Percentiles rank a stretch among this genome's conserved stretches.
Conservation (phyloP, 2,888 invertebrate genomes). For the Cephus pulcher region DNA sequence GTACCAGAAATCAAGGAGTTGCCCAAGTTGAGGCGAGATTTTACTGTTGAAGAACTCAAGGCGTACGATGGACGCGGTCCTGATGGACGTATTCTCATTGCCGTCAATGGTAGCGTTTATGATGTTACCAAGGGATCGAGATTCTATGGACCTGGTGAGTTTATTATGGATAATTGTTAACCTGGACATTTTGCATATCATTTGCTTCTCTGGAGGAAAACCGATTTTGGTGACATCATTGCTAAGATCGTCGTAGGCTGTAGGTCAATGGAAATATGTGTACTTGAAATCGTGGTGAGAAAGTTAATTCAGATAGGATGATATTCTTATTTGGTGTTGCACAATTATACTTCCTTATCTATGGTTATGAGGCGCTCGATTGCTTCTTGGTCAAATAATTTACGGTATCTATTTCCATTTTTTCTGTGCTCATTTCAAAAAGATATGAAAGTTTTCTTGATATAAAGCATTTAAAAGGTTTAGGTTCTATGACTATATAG, state of each 20-base stretch:
- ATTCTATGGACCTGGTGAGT: constrained; percentile 93
- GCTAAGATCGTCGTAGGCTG: constrained; percentile 14
- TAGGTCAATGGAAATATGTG: constrained; percentile 24
- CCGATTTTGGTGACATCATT: constrained; percentile 12
- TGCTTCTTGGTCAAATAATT: neutral
- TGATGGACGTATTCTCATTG: constrained; percentile 90
- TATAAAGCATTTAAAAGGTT: too few relatives aligned
- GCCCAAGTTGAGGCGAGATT: constrained; percentile 89
- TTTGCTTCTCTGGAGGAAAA: constrained; percentile 1
- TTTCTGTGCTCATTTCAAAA: too few relatives aligned
- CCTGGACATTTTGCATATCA: constrained; percentile 44
- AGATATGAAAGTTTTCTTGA: too few relatives aligned
- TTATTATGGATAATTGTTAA: neutral
- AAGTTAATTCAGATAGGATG: neutral
- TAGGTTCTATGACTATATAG: too few relatives aligned
- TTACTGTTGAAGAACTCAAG: constrained; percentile 87
- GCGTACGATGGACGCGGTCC: constrained; percentile 87
- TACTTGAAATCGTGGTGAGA: constrained; percentile 4
- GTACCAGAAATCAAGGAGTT: constrained; percentile 72
- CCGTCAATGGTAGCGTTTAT: constrained; percentile 94
- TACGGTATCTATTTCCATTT: too few relatives aligned
- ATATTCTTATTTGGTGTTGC: neutral
- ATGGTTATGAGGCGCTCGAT: neutral
- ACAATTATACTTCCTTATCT: neutral
- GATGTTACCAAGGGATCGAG: constrained; percentile 91